Percentiles rank a stretch among this genome's conserved stretches.
Conservation (phyloP, 2,888 invertebrate genomes). For the Lepidocyrtoides sp. region DNA sequence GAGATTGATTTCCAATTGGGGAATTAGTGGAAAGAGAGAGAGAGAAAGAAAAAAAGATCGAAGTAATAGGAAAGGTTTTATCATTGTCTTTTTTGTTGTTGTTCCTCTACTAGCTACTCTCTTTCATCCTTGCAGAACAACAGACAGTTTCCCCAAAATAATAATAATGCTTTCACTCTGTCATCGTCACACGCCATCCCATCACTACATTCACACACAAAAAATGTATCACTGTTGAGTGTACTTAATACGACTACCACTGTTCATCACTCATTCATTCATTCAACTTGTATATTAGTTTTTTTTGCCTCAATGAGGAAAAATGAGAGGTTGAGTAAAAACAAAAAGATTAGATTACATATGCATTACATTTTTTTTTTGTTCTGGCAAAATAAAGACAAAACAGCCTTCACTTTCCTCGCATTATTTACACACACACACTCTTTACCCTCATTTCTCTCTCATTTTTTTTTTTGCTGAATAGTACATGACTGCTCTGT, state of each 20-base stretch:
- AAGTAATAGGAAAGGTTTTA: too few relatives aligned
- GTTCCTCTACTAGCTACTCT: background rate
- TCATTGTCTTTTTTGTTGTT: background rate
- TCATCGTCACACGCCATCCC: constrained; percentile 60
- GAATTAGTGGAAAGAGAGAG: constrained; percentile 59
- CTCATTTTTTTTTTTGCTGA: background rate
- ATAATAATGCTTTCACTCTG: constrained; percentile 62
- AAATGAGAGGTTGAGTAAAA: background rate
- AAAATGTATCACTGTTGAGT: background rate
- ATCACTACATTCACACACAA: background rate
- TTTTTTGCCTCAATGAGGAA: background rate
- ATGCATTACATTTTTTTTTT: constrained; percentile 59
- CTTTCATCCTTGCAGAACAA: background rate
- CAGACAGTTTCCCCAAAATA: constrained; percentile 59
- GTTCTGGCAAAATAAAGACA: background rate
- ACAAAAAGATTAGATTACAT: constrained; percentile 51
- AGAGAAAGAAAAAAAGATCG: too few relatives aligned
- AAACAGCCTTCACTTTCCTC: background rate
- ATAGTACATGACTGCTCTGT: background rate
- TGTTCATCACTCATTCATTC: background rate
- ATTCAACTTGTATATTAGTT: background rate
- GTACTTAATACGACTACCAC: background rate
- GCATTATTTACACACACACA: constrained; percentile 67
- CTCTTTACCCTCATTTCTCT: constrained; percentile 7
- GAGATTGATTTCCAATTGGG: constrained; percentile 80